A percentile compares a stretch with the other conserved stretches of the same genome.
Conservation (phyloP, 2,113 vertebrate species). For the Arizona elegans region DNA sequence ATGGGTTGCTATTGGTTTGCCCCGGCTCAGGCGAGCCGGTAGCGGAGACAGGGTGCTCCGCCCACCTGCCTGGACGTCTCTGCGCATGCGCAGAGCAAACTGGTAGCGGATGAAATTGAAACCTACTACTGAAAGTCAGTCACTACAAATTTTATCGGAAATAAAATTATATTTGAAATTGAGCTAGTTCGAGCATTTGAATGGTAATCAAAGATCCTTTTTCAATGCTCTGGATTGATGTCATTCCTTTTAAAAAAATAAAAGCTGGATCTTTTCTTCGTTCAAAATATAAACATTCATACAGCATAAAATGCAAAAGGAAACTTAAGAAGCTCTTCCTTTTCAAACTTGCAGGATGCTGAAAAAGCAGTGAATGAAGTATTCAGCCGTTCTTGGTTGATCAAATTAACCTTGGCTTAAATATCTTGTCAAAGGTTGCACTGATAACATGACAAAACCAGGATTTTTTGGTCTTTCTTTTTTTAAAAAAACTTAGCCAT, state of each 20-base stretch:
- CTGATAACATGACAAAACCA: not conserved
- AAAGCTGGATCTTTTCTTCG: not conserved
- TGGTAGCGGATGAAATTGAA: too few species aligned
- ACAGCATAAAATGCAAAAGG: not conserved
- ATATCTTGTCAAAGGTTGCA: not conserved
- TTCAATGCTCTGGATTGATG: not conserved
- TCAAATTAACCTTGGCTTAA: not conserved
- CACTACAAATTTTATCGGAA: not conserved
- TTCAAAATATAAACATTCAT: not conserved
- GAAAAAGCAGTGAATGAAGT: not conserved
- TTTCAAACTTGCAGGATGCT: not conserved
- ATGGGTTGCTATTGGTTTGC: too few species aligned
- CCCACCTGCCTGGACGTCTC: too few species aligned
- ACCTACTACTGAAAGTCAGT: not conserved
- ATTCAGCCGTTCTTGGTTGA: not conserved
- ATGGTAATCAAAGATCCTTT: not conserved
- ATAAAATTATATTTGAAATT: not conserved
- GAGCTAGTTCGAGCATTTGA: not conserved
- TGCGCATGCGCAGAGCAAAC: too few species aligned
- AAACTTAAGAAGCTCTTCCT: not conserved
- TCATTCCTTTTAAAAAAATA: not conserved
- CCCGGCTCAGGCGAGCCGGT: too few species aligned
- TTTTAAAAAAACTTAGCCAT: slow-evolving; percentile 34
- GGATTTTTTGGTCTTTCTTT: not conserved
- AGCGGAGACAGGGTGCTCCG: too few species aligned